phyloP scores from a whole-genome alignment of 2,888 invertebrate species.

The Mythimna pallens region DNA sequence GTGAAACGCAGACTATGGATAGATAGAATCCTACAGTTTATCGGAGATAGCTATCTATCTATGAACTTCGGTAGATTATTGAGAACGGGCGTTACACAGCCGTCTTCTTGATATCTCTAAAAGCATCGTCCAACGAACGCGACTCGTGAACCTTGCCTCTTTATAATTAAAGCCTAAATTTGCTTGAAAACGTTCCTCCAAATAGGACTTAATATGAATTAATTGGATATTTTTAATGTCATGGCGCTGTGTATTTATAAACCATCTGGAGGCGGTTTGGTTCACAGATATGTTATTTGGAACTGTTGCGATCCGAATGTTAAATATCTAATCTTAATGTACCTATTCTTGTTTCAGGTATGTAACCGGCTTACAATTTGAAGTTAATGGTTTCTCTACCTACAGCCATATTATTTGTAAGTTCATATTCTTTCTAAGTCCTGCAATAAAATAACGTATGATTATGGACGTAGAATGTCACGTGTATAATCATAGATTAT shows the following conservation, averaged over 20 bases:
- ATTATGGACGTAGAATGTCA: neutral
- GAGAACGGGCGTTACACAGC: too few species aligned
- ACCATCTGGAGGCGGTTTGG: slow-evolving; percentile 76
- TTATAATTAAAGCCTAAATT: slow-evolving; percentile 68
- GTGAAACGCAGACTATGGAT: too few species aligned
- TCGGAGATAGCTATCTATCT: too few species aligned
- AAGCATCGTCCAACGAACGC: slow-evolving; percentile 64
- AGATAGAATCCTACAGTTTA: too few species aligned
- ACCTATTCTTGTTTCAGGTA: slow-evolving; percentile 72
- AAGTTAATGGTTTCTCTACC: slow-evolving; percentile 4
- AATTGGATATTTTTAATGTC: slow-evolving; percentile 82
- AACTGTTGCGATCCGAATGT: slow-evolving; percentile 42
- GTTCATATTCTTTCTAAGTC: slow-evolving; percentile 27
- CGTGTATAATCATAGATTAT: too few species aligned
- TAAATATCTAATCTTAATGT: slow-evolving; percentile 39
- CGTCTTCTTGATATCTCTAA: slow-evolving; percentile 74
- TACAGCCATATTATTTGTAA: slow-evolving; percentile 20
- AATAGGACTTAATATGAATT: slow-evolving; percentile 77
- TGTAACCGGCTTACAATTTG: slow-evolving; percentile 48
- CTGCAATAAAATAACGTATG: neutral
- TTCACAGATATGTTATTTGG: slow-evolving; percentile 71
- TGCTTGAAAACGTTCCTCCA: slow-evolving; percentile 53
- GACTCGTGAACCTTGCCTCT: slow-evolving; percentile 55
- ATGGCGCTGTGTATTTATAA: slow-evolving; percentile 81
- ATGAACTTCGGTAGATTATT: too few species aligned